Evolutionary conservation across 30 jellyfish, hydroid and myxozoan genomes (phyloP), one percentile per base, ranked within the genome.

Genomic region (Turritopsis dohrnii): DNA sequence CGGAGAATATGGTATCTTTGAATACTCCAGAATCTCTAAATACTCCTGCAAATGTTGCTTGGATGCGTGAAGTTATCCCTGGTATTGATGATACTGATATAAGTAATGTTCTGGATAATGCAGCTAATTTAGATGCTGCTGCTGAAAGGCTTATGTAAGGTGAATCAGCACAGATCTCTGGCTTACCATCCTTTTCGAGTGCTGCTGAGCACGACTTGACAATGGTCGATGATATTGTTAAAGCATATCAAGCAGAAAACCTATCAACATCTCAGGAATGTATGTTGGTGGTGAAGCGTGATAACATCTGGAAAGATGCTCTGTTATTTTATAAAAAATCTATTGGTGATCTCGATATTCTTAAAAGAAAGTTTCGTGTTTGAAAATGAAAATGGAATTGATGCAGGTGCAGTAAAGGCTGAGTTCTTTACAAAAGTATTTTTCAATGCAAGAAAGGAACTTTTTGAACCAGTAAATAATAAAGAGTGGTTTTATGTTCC

Each of bases 401-500:
- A 69, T 69, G 77, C 77, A 69, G 77, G 77, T 69, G 77, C 77
- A 7, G 28, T 69, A 27, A 69, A 69, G 77, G 30, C 9, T 69
- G 77, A 69, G 77, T 69, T 69, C 30, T 69, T 69, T 1, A 69
- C 77, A 69, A 69, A n/a, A n/a, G 77, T 69, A 27, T 69, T 69
- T 27, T n/a, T n/a, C 30, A 27, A 8, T n/a, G 77, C 77, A n/a
- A 69, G 30, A 21, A 27, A 69, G 28, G 77, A 69, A 27, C 77
- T 69, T 9, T 69, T 69, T 27, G 77, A 69, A 69, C 77, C 77
- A n/a, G 31, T 69, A 23, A 69, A 69, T 27, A 69, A 69, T 8
- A 69, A 69, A 27, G 77, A 69, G 30, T 69, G 77, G 16, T 27
- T 27, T 69, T 80, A 76, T 4, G 72, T 86, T 86, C 93, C 93